Percentiles rank a stretch among this genome's conserved stretches.
These are phyloP conservation scores for Gracilinanus agilis DNA, from an alignment of 2,113 vertebrate genomes.

Conservation along the genomic window DNA sequence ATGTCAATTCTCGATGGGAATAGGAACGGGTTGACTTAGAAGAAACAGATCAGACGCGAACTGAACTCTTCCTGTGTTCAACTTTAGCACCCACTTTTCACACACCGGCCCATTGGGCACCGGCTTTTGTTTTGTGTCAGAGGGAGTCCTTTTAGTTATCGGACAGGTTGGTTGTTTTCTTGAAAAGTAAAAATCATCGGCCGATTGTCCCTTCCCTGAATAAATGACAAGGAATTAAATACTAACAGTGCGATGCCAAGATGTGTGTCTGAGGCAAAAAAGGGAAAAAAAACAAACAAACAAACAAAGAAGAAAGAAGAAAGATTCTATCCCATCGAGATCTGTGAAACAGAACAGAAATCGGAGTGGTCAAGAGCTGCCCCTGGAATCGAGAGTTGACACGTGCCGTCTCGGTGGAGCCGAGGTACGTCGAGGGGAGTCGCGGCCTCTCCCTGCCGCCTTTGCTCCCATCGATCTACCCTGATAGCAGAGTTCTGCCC, in stretches of 20 bases:
- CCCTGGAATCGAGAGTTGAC: slow-evolving; percentile 79
- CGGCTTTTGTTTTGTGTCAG: slow-evolving; percentile 79
- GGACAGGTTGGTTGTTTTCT: slow-evolving; percentile 77
- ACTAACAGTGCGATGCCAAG: slow-evolving; percentile 93
- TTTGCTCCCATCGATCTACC: slow-evolving; percentile 81
- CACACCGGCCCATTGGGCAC: slow-evolving; percentile 84
- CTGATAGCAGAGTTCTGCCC: slow-evolving; percentile 76
- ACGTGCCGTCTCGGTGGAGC: slow-evolving; percentile 86
- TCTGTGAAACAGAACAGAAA: slow-evolving; percentile 85
- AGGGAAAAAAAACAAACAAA: slow-evolving; percentile 48
- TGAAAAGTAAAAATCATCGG: slow-evolving; percentile 72
- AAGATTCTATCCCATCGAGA: slow-evolving; percentile 83
- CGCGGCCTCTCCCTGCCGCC: slow-evolving; percentile 87
- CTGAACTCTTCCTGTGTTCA: slow-evolving; percentile 82
- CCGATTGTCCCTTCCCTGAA: slow-evolving; percentile 91
- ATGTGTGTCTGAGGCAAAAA: slow-evolving; percentile 86
- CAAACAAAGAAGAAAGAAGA: no score
- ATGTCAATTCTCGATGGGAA: slow-evolving; percentile 83
- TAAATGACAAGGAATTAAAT: slow-evolving; percentile 86
- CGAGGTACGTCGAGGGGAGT: slow-evolving; percentile 82
- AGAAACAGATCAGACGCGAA: slow-evolving; percentile 85
- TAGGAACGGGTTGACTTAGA: slow-evolving; percentile 83
- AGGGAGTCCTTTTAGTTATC: slow-evolving; percentile 81
- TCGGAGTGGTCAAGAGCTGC: slow-evolving; percentile 83
- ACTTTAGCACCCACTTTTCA: slow-evolving; percentile 88